Base-by-base conservation (phyloP, 1,140 invertebrate species). In the Probaryconus sp. region DNA sequence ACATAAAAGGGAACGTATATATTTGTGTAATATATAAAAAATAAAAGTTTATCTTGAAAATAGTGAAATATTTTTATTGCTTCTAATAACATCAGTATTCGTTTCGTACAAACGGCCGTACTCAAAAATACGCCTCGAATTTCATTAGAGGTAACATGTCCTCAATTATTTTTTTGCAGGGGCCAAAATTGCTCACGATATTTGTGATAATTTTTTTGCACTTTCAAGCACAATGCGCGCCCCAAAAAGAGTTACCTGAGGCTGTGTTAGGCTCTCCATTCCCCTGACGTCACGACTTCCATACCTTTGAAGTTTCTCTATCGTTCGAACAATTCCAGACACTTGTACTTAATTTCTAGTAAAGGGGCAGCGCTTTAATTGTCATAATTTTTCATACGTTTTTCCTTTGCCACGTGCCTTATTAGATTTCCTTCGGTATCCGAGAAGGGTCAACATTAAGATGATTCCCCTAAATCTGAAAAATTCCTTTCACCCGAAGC, bases 221-320 rank as follows among this genome's bases (percentile, higher is more conserved):
- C n/a, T 42, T 28, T 38, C 50, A n/a, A 53, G 40, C 28, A 11
- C 38, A 40, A 37, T 21, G 31, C 20, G 31, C 3, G 6, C 6
- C 14, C 47, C 28, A n/a, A 28, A 53, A 53, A 7, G 33, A 53
- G 33, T 53, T 53, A 53, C 50, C 50, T 53, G 50, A 24, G 50
- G 50, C 50, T 40, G 17, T n/a, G n/a, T 53, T 40, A 17, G 35
- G 21, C 11, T 31, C 21, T 38, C n/a, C 26, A 26, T 21, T 38
- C 33, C 31, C 33, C 21, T 2, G 24, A 38, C 24, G 10, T 37
- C 37, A 21, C 9, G 18, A 30, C 33, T 50, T 30, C 24, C 37
- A 35, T 21, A n/a, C n/a, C n/a, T n/a, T n/a, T n/a, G n/a, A n/a
- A n/a, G n/a, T n/a, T n/a, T n/a, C 5, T 11, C 37, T 56, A 56